Evolutionary conservation across 2,113 vertebrate genomes (phyloP), one percentile per base, ranked within the genome.

Genomic region (Siphamia tubifer): DNA sequence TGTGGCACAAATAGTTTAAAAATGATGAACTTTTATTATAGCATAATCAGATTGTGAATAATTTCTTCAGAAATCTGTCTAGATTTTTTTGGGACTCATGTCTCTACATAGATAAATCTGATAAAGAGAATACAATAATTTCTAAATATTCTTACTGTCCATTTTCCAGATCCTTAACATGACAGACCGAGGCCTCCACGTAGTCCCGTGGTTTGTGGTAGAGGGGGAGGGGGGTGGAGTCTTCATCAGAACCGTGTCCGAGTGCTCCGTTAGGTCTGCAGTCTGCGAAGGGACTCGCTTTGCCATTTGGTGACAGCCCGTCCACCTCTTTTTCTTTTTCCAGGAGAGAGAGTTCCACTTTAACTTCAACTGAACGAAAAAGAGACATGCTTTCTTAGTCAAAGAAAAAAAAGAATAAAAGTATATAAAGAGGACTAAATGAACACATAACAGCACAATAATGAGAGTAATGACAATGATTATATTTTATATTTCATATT

Each of bases 311-410:
- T 0, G 95, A 96, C 89, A 96, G 90, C 68, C 94, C 93, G 8
- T 98, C 98, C 76, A 94, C 94, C 85, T 93, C 94, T 68, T 95
- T 94, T 70, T 99, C 96, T 86, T 99, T 98, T 82, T 98, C 97
- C 0, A 98, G 93, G 55, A 97, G 92, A 58, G 96, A 95, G 63
- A 99, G 96, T 84, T 99, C 98, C 47, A 99, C 97, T 93, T 99
- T 99, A 69, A 99, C 96, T 88, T 99, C 98, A 91, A 98, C 97
- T 98, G 90, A 19, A 72, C 77, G n/a, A n/a, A n/a, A n/a, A 43
- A 78, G 38, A 90, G 36, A 82, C 9, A 80, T 34, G 2, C 13
- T 23, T 16, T 0, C 13, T 81, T 27, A 80, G 36, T 54, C n/a
- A n/a, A n/a, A n/a, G n/a, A n/a, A n/a, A n/a, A n/a, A n/a, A n/a